These are phyloP conservation scores for Tachina fera DNA, from an alignment of 2,888 invertebrate genomes.

Conservation along the genomic window DNA sequence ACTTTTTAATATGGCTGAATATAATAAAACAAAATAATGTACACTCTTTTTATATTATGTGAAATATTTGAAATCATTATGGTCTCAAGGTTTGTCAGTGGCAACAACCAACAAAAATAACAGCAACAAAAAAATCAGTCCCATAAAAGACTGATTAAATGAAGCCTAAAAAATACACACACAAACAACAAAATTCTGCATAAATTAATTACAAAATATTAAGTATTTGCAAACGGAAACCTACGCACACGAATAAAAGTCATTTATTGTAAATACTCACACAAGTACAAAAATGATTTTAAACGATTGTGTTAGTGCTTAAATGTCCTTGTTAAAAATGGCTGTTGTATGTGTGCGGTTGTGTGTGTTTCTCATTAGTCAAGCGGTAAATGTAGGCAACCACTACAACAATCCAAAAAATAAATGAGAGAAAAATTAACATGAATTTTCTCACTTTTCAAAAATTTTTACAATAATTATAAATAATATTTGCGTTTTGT, in stretches of 20 bases:
- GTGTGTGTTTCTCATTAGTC: constrained; percentile 7
- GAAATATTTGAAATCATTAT: constrained; percentile 67
- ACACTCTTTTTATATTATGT: constrained; percentile 11
- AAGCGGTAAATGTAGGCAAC: constrained; percentile 39
- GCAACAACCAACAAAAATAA: not conserved
- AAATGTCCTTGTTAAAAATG: not conserved
- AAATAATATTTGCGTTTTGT: constrained; percentile 62
- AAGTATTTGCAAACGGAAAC: constrained; percentile 25
- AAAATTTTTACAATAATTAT: constrained; percentile 57
- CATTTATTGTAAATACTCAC: constrained; percentile 11
- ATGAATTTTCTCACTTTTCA: constrained; percentile 26
- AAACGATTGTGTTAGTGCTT: not conserved
- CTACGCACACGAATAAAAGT: not conserved
- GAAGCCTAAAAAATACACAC: constrained; percentile 8
- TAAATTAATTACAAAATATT: constrained; percentile 64
- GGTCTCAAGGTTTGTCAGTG: constrained; percentile 58
- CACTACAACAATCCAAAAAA: not conserved
- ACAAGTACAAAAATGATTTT: constrained; percentile 14
- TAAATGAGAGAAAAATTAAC: constrained; percentile 27
- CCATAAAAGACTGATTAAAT: constrained; percentile 25
- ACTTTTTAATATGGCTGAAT: not conserved
- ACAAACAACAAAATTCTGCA: constrained; percentile 31
- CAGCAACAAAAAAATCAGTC: constrained; percentile 5
- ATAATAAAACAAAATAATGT: constrained; percentile 17
- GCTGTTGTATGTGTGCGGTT: not conserved